Evolutionary conservation across 2,113 vertebrate species (phyloP).

Genomic region (Passer montanus): DNA sequence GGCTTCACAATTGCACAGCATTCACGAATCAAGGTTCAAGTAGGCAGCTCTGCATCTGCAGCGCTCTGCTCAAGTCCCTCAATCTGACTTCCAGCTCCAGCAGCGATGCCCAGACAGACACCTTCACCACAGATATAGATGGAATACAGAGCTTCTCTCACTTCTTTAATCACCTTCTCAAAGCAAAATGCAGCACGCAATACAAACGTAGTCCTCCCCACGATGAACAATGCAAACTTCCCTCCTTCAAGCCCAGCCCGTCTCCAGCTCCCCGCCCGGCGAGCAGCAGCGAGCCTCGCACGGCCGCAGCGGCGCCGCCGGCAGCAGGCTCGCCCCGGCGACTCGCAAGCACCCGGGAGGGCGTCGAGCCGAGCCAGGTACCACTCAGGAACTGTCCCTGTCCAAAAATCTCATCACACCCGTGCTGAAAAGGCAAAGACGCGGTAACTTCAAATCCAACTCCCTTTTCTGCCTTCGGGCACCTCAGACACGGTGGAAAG

Average conservation of each 20-base stretch:
- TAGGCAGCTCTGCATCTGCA: background rate
- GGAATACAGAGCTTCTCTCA: background rate
- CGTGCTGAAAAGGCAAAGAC: background rate
- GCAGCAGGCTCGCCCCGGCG: background rate
- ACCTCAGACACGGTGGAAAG: no score
- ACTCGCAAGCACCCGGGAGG: background rate
- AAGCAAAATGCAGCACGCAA: background rate
- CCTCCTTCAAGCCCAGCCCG: background rate
- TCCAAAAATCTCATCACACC: background rate
- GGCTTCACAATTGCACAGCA: background rate
- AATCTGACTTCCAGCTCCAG: background rate
- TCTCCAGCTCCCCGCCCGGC: rapidly evolving
- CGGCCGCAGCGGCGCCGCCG: background rate
- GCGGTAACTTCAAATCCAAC: background rate
- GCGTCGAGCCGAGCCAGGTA: rapidly evolving
- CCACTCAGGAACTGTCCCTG: rapidly evolving
- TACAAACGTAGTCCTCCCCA: rapidly evolving
- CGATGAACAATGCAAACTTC: background rate
- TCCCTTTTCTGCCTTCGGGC: background rate
- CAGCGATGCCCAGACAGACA: background rate
- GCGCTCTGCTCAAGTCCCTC: background rate
- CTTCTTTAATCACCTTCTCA: background rate
- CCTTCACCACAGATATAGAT: background rate
- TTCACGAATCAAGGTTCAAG: background rate
- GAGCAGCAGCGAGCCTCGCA: background rate